phyloP scores from a whole-genome alignment of 2,888 invertebrate species.

The Diaprepes abbreviatus region DNA sequence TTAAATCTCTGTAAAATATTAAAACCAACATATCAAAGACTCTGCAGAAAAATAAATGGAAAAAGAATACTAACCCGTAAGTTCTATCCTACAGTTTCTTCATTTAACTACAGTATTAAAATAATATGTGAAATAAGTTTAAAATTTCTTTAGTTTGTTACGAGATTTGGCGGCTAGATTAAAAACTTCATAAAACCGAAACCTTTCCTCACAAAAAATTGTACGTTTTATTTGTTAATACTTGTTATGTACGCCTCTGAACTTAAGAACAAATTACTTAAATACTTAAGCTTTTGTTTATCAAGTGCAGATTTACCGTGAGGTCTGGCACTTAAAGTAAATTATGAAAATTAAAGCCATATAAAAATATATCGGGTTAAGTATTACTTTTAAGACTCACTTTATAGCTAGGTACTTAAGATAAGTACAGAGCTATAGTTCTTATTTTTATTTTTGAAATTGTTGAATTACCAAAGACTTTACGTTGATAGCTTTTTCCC shows the following conservation, averaged over 20 bases:
- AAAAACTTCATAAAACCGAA: no score
- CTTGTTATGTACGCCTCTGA: not conserved
- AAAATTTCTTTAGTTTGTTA: no score
- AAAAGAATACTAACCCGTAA: no score
- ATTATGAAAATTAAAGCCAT: conserved; percentile 16
- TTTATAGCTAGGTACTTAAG: conserved; percentile 15
- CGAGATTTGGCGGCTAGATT: no score
- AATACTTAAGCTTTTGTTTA: conserved; percentile 9
- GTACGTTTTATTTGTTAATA: not conserved
- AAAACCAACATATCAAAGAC: no score
- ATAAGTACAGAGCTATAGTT: not conserved
- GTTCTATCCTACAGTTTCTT: no score
- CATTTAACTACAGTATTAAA: no score
- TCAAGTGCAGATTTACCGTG: conserved; percentile 19
- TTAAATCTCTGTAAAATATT: no score
- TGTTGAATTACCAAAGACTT: not conserved
- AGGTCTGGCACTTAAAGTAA: conserved; percentile 14
- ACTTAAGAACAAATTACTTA: conserved; percentile 13
- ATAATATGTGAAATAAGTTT: no score
- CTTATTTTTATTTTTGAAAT: not conserved
- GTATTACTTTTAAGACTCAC: conserved; percentile 28
- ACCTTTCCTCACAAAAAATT: no score
- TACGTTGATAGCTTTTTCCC: not conserved
- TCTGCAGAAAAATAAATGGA: no score
- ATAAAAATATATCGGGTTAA: conserved; percentile 24